Evolutionary conservation across 2,888 invertebrate genomes (phyloP).

Genomic region (Dexiosoma caninum): DNA sequence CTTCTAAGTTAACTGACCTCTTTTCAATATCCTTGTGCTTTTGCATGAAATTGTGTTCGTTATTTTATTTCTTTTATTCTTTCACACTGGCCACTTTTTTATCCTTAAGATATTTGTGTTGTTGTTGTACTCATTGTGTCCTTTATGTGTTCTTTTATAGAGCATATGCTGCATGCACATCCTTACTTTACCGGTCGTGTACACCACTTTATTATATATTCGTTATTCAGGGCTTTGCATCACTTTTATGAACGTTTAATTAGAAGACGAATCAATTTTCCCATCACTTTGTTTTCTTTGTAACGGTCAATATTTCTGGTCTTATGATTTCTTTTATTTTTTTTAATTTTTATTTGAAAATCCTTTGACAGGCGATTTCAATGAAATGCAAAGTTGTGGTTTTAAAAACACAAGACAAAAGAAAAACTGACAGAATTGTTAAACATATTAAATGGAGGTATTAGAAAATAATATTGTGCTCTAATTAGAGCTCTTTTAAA

Average conservation of each 20-base stretch:
- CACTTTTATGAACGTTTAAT: slow-evolving; percentile 9
- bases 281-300: slow-evolving; percentile 33
- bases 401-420: too few relatives aligned
- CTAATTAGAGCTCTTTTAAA: too few relatives aligned
- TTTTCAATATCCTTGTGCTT: slow-evolving; percentile 50
- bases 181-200: not conserved
- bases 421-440: too few relatives aligned
- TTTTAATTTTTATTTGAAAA: not conserved
- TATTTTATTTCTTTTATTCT: slow-evolving; percentile 29
- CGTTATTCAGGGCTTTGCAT: slow-evolving; percentile 38
- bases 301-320: slow-evolving; percentile 45
- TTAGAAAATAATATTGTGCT: too few relatives aligned
- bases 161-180: slow-evolving; percentile 49
- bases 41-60: not conserved
- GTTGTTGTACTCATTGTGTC: too few relatives aligned
- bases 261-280: slow-evolving; percentile 28
- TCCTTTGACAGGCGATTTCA: slow-evolving; percentile 19
- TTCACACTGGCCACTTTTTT: slow-evolving; percentile 28
- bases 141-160: slow-evolving; percentile 25
- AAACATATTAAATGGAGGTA: too few relatives aligned
- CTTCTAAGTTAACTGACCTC: slow-evolving; percentile 54
- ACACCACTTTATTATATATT: not conserved
- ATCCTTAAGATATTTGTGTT: slow-evolving; percentile 7
- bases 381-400: not conserved
- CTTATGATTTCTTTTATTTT: not conserved